Evolutionary conservation across 2,113 vertebrate genomes (phyloP).

Genomic region (Bos taurus): DNA sequence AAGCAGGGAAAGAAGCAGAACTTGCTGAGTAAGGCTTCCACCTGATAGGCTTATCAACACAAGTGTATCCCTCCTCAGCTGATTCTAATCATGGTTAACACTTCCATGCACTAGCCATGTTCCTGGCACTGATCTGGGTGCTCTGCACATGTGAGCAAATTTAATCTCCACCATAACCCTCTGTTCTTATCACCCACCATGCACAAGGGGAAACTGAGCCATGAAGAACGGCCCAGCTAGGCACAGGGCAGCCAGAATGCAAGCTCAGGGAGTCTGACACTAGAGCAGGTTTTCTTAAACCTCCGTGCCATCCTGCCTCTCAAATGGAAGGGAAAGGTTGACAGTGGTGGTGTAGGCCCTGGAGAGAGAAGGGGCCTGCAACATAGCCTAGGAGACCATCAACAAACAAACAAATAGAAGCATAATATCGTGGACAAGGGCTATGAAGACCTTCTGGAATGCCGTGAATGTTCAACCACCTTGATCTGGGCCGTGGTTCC

Average conservation of each 20-base stretch:
- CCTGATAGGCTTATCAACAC: background rate
- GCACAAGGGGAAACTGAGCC: background rate
- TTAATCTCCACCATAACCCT: background rate
- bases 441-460: background rate
- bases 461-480: background rate
- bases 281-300: background rate
- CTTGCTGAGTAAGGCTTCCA: background rate
- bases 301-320: background rate
- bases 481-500: background rate
- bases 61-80: background rate
- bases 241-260: background rate
- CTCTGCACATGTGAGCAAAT: rapidly evolving
- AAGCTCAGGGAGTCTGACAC: background rate
- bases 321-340: background rate
- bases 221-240: background rate
- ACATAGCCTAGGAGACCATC: background rate
- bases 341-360: background rate
- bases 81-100: background rate
- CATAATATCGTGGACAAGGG: background rate
- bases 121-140: background rate
- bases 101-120: rapidly evolving
- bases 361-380: background rate
- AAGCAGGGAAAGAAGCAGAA: rapidly evolving
- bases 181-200: background rate
- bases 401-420: background rate